phyloP scores from a whole-genome alignment of 2,888 invertebrate species.

The Monoplex corrugatus region DNA sequence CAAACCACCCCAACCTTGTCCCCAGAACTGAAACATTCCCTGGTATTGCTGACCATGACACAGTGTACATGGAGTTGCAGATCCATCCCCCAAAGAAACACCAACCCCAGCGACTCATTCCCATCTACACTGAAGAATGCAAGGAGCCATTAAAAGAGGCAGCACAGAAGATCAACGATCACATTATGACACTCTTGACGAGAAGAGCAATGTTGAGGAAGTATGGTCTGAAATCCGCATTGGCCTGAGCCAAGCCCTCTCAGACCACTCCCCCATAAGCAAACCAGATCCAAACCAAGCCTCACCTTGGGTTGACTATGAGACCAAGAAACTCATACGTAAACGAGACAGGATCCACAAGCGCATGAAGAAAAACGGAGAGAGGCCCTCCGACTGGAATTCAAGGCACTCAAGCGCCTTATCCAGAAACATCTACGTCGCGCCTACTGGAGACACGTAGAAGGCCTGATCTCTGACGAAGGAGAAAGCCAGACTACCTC shows the following conservation, averaged over 20 bases:
- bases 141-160: background rate
- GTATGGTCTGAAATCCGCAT: background rate
- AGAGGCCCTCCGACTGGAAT: background rate
- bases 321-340: background rate
- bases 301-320: background rate
- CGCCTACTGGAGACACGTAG: slow-evolving; percentile 22
- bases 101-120: slow-evolving; percentile 16
- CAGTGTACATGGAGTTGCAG: slow-evolving; percentile 15
- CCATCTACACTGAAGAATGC: background rate
- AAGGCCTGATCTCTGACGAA: slow-evolving; percentile 27
- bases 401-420: background rate
- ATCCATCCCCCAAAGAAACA: slow-evolving; percentile 8
- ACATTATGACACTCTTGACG: no score
- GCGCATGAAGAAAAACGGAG: background rate
- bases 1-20: slow-evolving; percentile 16
- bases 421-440: background rate
- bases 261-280: background rate
- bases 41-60: slow-evolving; percentile 37
- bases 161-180: background rate
- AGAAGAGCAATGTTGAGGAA: slow-evolving; percentile 11
- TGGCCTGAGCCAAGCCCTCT: background rate
- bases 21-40: slow-evolving; percentile 27
- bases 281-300: background rate
- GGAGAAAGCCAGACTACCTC: background rate
- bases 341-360: background rate